Conservation (phyloP, 1,140 invertebrate genomes). For the Andrena cerasifolii region DNA sequence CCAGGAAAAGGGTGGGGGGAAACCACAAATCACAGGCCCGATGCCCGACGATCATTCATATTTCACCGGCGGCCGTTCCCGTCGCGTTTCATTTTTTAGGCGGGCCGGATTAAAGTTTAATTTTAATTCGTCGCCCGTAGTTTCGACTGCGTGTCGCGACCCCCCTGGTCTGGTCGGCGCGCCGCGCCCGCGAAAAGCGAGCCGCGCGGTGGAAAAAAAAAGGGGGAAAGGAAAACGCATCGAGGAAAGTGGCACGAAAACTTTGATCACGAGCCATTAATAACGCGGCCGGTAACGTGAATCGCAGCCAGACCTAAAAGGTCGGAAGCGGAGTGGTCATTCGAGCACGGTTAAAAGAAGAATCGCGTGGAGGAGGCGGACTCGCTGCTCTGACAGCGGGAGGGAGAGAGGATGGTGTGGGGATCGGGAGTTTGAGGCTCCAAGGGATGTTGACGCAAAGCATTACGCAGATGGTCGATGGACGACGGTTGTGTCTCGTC, state of each 20-base stretch:
- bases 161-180: neutral
- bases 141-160: no score
- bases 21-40: neutral
- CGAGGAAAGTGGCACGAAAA: neutral
- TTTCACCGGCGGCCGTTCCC: conserved; percentile 9
- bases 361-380: conserved; percentile 24
- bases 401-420: neutral
- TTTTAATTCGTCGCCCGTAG: conserved; percentile 14
- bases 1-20: neutral
- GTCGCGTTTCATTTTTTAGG: conserved; percentile 9
- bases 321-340: conserved; percentile 39
- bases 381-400: neutral
- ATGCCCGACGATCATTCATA: conserved; percentile 12
- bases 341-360: conserved; percentile 44
- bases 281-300: conserved; percentile 4
- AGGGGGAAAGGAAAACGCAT: neutral
- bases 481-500: conserved; percentile 53
- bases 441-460: conserved; percentile 68
- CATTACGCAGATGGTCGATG: conserved; percentile 68
- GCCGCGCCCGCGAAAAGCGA: neutral
- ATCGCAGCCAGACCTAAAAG: conserved; percentile 13
- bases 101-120: conserved; percentile 4
- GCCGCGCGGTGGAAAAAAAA: neutral
- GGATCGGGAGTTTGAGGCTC: neutral
- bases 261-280: conserved; percentile 43